Conservation (phyloP, 2,888 invertebrate species). For the Cataglyphis cursor region DNA sequence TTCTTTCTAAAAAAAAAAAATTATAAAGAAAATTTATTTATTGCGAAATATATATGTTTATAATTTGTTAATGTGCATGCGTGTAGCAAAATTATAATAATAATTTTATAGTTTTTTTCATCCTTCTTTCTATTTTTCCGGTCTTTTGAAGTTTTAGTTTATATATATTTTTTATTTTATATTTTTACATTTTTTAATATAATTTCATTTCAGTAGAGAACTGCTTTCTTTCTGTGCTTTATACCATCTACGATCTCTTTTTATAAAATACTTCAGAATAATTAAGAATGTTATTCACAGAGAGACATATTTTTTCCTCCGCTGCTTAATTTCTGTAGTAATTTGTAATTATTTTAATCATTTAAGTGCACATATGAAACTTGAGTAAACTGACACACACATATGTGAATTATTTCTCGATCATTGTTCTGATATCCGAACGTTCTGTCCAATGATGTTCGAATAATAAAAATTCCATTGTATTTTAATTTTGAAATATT, state of each 20-base stretch:
- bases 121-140: not conserved
- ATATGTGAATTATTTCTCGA: no score
- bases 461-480: not conserved
- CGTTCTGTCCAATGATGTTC: not conserved
- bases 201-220: not conserved
- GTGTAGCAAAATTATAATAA: not conserved
- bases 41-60: not conserved
- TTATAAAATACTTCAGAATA: not conserved
- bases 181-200: constrained; percentile 11
- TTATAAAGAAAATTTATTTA: not conserved
- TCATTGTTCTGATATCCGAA: not conserved
- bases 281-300: not conserved
- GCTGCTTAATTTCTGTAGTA: not conserved
- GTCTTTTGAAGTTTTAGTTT: not conserved
- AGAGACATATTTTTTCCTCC: not conserved
- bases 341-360: not conserved
- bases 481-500: not conserved
- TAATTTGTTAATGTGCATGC: not conserved
- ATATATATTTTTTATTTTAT: no score
- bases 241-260: not conserved
- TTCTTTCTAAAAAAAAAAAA: not conserved
- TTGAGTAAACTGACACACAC: no score
- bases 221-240: not conserved
- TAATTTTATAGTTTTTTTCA: constrained; percentile 7
- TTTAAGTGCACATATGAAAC: not conserved